phyloP scores from a whole-genome alignment of 2,888 invertebrate genomes.

The Myathropa florea region DNA sequence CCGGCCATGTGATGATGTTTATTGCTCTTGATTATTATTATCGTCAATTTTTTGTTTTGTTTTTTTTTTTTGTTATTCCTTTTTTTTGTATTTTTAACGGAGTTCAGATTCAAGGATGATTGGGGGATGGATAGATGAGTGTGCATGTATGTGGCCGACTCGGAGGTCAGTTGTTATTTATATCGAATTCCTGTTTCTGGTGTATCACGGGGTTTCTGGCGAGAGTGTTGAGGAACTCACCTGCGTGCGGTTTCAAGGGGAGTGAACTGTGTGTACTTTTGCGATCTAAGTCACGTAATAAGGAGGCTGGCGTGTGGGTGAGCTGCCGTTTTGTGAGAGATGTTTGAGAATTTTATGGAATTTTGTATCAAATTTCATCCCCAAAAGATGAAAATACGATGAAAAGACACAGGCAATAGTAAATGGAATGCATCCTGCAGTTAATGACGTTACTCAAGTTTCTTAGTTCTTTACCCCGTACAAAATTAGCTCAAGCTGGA shows the following conservation, averaged over 20 bases:
- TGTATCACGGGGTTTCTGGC: neutral
- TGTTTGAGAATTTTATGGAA: neutral
- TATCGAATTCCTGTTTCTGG: neutral
- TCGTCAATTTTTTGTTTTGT: slow-evolving; percentile 40
- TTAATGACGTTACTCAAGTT: too few species aligned
- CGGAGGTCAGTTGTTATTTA: neutral
- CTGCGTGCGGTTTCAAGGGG: neutral
- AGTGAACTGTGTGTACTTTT: neutral
- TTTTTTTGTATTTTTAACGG: neutral
- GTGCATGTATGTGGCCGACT: neutral
- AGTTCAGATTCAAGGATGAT: neutral
- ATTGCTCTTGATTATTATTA: slow-evolving; percentile 52
- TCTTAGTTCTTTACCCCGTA: too few species aligned
- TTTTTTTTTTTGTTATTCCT: neutral
- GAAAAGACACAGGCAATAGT: too few species aligned
- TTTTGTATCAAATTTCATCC: neutral
- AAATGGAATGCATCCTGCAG: too few species aligned
- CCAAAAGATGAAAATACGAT: too few species aligned
- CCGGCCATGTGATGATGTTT: slow-evolving; percentile 56
- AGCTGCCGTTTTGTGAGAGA: neutral
- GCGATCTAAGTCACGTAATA: neutral
- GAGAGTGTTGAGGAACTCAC: neutral
- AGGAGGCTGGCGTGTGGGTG: neutral
- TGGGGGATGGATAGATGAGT: neutral
- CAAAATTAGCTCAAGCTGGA: too few species aligned